phyloP scores from a whole-genome alignment of 2,888 invertebrate species.

The Sabellastarte sp. region DNA sequence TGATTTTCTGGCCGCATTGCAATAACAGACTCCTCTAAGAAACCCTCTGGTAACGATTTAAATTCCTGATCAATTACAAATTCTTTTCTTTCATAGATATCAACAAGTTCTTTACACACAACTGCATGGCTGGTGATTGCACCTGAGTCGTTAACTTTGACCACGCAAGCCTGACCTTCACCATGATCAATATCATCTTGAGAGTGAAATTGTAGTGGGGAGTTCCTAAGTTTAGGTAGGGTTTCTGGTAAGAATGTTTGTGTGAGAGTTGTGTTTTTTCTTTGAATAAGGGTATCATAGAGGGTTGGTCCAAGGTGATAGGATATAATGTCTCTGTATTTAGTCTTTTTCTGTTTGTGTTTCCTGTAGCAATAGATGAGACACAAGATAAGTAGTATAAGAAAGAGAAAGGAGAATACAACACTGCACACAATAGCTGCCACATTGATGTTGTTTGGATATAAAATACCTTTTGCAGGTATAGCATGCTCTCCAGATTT shows the following conservation, averaged over 20 bases:
- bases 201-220: not conserved
- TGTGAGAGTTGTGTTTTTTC: not conserved
- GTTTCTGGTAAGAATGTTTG: too few relatives aligned
- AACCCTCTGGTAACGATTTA: constrained; percentile 4
- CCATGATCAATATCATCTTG: not conserved
- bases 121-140: too few relatives aligned
- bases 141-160: not conserved
- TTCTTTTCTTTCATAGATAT: constrained; percentile 3
- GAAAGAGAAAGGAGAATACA: too few relatives aligned
- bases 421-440: too few relatives aligned
- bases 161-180: not conserved
- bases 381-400: too few relatives aligned
- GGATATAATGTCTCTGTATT: not conserved
- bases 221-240: not conserved
- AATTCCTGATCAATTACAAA: constrained; percentile 13
- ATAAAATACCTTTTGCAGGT: too few relatives aligned
- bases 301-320: not conserved
- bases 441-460: too few relatives aligned
- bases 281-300: not conserved
- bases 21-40: constrained; percentile 6
- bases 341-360: not conserved
- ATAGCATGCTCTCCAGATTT: too few relatives aligned
- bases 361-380: too few relatives aligned
- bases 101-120: not conserved
- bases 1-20: constrained; percentile 14